A percentile compares a stretch with the other conserved stretches of the same genome.
These are phyloP conservation scores for Hucho hucho DNA, from an alignment of 2,113 vertebrate species.

Conservation along the genomic window DNA sequence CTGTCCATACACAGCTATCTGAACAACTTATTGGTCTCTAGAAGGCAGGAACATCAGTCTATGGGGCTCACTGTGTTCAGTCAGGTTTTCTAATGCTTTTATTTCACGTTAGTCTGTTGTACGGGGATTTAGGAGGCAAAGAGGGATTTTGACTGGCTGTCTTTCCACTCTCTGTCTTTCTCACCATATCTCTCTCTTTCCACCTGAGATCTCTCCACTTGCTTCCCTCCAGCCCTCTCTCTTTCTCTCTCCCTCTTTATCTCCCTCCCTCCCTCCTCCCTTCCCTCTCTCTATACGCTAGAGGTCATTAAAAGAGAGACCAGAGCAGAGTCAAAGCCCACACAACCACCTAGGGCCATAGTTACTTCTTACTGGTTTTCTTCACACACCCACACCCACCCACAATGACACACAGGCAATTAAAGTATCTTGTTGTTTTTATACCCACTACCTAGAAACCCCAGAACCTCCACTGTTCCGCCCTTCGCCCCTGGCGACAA, in stretches of 20 bases:
- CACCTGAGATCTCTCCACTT: background rate
- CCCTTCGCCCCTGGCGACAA: slow-evolving; percentile 42
- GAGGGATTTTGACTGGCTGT: too few species aligned
- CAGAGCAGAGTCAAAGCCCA: background rate
- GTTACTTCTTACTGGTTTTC: slow-evolving; percentile 16
- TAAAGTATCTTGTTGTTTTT: slow-evolving; percentile 52
- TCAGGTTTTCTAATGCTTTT: background rate
- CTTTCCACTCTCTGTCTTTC: slow-evolving; percentile 4
- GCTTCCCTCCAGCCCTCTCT: background rate
- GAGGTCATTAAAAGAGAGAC: background rate
- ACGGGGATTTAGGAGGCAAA: too few species aligned
- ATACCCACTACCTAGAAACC: slow-evolving; percentile 60
- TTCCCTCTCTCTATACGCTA: background rate
- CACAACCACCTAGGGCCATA: slow-evolving; percentile 20
- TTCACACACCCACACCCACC: background rate
- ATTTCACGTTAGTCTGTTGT: background rate
- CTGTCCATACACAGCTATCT: background rate
- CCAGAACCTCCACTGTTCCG: slow-evolving; percentile 43
- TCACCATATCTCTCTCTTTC: background rate
- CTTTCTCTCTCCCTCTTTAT: slow-evolving; percentile 5
- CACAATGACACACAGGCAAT: slow-evolving; percentile 37
- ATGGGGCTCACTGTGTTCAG: too few species aligned
- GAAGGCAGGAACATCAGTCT: too few species aligned
- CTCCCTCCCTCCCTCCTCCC: background rate
- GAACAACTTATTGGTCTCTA: too few species aligned